Conservation (phyloP, 2,888 invertebrate genomes). For the Dryobota labecula region DNA sequence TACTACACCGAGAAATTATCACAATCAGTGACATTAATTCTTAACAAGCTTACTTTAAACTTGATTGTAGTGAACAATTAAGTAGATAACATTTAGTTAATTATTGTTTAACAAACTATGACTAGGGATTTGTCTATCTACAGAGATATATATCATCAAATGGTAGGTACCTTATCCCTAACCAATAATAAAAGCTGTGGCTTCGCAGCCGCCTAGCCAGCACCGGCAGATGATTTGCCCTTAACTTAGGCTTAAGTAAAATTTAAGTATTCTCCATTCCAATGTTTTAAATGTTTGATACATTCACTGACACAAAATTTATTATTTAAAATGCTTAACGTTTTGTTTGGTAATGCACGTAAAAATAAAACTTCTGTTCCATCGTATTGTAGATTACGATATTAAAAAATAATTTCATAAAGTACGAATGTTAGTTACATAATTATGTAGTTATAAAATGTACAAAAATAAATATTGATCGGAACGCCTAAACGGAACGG, state of each 20-base stretch:
- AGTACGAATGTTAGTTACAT: not conserved
- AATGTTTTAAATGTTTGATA: not conserved
- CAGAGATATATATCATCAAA: not conserved
- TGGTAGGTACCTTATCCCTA: too few relatives aligned
- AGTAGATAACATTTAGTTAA: not conserved
- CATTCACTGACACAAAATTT: not conserved
- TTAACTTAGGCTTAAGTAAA: too few relatives aligned
- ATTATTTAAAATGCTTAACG: not conserved
- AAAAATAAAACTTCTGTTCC: conserved; percentile 10
- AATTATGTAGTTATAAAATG: conserved; percentile 19
- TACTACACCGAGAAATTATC: not conserved
- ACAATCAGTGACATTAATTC: not conserved
- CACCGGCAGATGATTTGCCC: not conserved
- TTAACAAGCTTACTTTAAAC: not conserved
- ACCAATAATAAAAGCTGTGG: not conserved
- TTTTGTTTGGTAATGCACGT: not conserved
- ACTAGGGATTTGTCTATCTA: not conserved
- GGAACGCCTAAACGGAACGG: too few relatives aligned
- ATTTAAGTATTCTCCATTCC: not conserved
- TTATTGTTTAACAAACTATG: not conserved
- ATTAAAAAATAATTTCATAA: not conserved
- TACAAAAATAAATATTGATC: conserved; percentile 27
- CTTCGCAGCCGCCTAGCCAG: not conserved
- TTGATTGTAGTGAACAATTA: not conserved
- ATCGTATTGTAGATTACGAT: not conserved